phyloP scores from a whole-genome alignment of 2,888 invertebrate genomes.

The Laspeyria flexula region DNA sequence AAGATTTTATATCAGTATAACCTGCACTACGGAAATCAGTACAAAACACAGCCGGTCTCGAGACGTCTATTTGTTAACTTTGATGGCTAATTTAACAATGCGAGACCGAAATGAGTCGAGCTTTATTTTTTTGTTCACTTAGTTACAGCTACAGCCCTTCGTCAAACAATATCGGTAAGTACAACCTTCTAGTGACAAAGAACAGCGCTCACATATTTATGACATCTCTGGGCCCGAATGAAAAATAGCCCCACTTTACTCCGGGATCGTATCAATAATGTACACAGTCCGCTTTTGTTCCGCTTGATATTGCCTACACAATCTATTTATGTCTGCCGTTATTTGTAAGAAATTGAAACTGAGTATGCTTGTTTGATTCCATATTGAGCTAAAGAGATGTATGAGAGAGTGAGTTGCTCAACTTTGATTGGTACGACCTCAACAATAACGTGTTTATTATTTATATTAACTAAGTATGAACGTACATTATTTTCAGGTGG shows the following conservation, averaged over 20 bases:
- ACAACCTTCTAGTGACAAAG: slow-evolving; percentile 23
- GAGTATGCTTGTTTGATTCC: slow-evolving; percentile 15
- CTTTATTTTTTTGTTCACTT: no score
- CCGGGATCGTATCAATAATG: slow-evolving; percentile 43
- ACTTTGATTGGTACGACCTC: no score
- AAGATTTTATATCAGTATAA: no score
- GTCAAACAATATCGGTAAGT: slow-evolving; percentile 22
- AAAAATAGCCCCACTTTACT: slow-evolving; percentile 34
- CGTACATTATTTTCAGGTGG: no score
- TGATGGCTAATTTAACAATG: no score
- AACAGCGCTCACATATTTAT: slow-evolving; percentile 40
- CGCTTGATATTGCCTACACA: slow-evolving; percentile 39
- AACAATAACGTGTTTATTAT: no score
- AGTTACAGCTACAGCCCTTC: neutral
- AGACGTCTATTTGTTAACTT: no score
- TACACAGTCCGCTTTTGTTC: slow-evolving; percentile 41
- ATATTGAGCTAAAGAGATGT: slow-evolving; percentile 14
- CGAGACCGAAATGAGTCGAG: no score
- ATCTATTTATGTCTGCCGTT: slow-evolving; percentile 35
- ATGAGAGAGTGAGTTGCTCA: neutral
- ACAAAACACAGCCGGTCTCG: no score
- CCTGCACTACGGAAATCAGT: no score
- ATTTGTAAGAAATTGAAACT: slow-evolving; percentile 36
- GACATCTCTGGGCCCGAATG: slow-evolving; percentile 21
- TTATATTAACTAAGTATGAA: no score